phyloP scores from a whole-genome alignment of 2,113 vertebrate species.

The Serinus canaria region DNA sequence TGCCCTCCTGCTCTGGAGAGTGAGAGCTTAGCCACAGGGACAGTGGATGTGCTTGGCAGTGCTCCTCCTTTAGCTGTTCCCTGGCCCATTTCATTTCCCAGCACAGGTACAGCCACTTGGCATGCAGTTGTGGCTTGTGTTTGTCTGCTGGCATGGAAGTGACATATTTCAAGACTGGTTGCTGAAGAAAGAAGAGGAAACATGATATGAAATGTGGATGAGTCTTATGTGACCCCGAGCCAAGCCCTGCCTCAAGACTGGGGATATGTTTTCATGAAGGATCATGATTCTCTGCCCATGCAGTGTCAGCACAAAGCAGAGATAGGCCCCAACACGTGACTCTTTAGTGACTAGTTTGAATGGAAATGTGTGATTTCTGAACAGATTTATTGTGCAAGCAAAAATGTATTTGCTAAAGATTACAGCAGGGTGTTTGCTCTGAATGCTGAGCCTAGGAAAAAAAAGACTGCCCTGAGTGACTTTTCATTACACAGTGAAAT shows the following conservation, averaged over 20 bases:
- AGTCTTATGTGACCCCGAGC: background rate
- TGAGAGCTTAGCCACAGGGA: background rate
- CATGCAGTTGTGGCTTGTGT: background rate
- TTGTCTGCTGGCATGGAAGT: background rate
- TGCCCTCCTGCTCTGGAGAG: background rate
- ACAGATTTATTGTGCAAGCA: constrained; percentile 49
- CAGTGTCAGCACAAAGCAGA: constrained; percentile 33
- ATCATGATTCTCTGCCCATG: background rate
- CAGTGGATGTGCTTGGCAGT: background rate
- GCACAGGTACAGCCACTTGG: background rate
- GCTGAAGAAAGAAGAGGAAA: constrained; percentile 7
- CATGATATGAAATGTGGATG: background rate
- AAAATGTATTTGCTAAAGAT: constrained; percentile 54
- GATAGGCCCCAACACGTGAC: constrained; percentile 41
- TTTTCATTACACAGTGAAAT: background rate
- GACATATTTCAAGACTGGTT: background rate
- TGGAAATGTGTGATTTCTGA: constrained; percentile 44
- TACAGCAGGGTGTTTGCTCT: background rate
- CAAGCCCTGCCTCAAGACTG: background rate
- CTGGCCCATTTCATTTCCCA: background rate
- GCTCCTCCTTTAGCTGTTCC: background rate
- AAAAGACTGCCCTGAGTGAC: background rate
- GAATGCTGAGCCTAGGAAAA: constrained; percentile 13
- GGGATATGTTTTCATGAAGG: constrained; percentile 24
- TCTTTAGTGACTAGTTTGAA: constrained; percentile 9